Conservation (phyloP, 2,797 vertebrate genomes). For the Sus cebifrons region DNA sequence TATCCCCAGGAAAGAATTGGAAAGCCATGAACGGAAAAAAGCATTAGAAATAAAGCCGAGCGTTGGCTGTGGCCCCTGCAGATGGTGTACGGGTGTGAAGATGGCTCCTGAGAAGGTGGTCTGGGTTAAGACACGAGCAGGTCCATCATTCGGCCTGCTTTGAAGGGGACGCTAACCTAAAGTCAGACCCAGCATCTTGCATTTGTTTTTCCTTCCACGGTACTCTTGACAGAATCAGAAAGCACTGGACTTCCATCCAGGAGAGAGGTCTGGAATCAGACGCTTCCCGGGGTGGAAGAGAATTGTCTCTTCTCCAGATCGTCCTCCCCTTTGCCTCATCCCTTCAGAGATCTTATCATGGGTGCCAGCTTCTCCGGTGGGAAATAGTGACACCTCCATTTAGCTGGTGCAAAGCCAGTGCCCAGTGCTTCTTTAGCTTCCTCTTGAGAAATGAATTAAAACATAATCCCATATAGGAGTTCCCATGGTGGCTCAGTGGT, state of each 20-base stretch:
- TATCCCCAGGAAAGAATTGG: background rate
- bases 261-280: background rate
- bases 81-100: no score
- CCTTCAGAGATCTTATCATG: background rate
- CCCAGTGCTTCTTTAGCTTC: background rate
- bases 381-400: background rate
- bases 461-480: no score
- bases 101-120: background rate
- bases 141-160: background rate
- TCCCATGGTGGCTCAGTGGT: no score
- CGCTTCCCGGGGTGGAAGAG: background rate
- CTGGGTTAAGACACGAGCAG: background rate
- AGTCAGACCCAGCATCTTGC: background rate
- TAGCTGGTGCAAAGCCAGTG: background rate
- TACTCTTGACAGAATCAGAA: background rate
- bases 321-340: background rate
- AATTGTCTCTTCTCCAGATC: background rate
- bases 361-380: background rate
- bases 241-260: background rate
- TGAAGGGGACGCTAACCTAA: background rate
- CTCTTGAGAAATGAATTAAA: background rate
- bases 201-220: background rate
- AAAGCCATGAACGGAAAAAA: background rate
- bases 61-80: no score
- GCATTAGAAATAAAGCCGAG: background rate